Conservation (phyloP, 2,888 invertebrate genomes). For the Aleiodes leptofemur region DNA sequence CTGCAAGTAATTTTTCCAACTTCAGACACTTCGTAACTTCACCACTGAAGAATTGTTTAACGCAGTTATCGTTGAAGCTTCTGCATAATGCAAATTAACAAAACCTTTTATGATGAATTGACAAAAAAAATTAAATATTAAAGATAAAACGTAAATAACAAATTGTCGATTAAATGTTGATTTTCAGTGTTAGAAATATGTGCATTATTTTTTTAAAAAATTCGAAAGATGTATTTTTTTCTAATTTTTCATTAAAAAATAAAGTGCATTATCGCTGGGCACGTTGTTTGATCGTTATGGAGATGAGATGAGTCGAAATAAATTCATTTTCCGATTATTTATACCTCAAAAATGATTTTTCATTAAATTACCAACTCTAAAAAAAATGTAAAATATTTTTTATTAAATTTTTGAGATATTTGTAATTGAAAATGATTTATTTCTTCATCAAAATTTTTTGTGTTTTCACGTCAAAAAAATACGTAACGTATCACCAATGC, state of each 20-base stretch:
- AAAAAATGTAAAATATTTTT: not conserved
- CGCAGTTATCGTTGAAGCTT: conserved; percentile 43
- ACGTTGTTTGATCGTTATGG: conserved; percentile 52
- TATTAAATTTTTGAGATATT: too few species aligned
- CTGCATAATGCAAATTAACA: conserved; percentile 32
- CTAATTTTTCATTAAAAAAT: conserved; percentile 1
- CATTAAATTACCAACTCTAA: not conserved
- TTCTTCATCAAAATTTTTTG: not conserved
- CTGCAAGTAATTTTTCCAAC: not conserved
- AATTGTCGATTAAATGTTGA: conserved; percentile 43
- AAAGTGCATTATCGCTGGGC: conserved; percentile 48
- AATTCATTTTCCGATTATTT: not conserved
- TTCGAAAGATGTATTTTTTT: not conserved
- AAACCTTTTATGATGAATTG: not conserved
- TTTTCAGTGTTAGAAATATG: conserved; percentile 39
- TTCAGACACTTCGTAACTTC: not conserved
- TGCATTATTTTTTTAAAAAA: conserved; percentile 21
- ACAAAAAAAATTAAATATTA: not conserved
- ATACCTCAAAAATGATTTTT: too few species aligned
- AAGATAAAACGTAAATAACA: conserved; percentile 16
- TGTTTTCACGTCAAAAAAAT: conserved; percentile 19
- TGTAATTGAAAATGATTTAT: conserved; percentile 1
- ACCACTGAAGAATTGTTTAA: conserved; percentile 1
- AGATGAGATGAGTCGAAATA: not conserved
- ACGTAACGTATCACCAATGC: conserved; percentile 27